Evolutionary conservation across 2,113 vertebrate genomes (phyloP).

Genomic region (Camarhynchus parvulus): DNA sequence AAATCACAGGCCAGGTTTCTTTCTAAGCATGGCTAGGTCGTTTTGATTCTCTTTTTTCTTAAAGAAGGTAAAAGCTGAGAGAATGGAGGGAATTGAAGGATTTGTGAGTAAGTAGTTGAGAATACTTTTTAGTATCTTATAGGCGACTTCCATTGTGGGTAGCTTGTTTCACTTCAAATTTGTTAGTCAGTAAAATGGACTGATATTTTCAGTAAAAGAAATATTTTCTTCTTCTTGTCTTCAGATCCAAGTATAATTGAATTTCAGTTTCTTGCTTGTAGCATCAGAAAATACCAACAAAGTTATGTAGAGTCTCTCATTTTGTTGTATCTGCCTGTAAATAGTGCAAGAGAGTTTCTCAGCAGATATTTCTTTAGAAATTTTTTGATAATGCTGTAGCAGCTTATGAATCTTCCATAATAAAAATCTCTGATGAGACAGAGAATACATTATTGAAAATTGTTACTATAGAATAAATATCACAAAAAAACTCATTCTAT

Average conservation of each 20-base stretch:
- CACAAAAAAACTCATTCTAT: fast-evolving
- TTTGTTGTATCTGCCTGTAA: not conserved
- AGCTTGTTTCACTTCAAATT: not conserved
- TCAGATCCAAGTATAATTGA: not conserved
- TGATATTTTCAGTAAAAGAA: not conserved
- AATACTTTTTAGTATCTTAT: not conserved
- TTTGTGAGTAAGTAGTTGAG: not conserved
- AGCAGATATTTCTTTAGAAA: not conserved
- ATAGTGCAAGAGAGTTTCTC: not conserved
- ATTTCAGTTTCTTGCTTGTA: not conserved
- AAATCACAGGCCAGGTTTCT: not conserved
- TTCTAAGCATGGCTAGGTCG: not conserved
- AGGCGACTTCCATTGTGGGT: not conserved
- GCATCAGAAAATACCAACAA: not conserved
- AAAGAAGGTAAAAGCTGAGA: not conserved
- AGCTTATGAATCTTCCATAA: not conserved
- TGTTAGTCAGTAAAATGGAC: not conserved
- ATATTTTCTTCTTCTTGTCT: not conserved
- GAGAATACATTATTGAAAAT: not conserved
- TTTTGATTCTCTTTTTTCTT: not conserved
- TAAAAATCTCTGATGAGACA: not conserved
- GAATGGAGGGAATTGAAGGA: not conserved
- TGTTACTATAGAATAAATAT: not conserved
- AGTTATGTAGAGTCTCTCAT: not conserved
- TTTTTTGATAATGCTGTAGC: not conserved